Conservation (phyloP, 2,113 vertebrate species). For the Scomber japonicus region DNA sequence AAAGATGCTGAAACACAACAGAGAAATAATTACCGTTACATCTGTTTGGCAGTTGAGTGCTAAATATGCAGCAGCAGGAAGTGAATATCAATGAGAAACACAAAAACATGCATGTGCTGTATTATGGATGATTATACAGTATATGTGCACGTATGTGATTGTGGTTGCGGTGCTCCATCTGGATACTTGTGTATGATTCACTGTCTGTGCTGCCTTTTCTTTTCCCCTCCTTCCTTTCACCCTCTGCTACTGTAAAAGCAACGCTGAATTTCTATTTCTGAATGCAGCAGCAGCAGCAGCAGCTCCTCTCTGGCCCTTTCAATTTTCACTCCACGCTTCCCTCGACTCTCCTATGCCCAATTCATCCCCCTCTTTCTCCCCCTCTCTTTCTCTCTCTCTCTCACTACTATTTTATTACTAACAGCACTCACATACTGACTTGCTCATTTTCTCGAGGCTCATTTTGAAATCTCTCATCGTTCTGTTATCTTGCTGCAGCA, state of each 20-base stretch:
- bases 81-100: constrained; percentile 11
- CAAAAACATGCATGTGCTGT: constrained; percentile 20
- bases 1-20: constrained; percentile 7
- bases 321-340: constrained; percentile 31
- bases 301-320: constrained; percentile 40
- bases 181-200: too few relatives aligned
- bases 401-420: constrained; percentile 60
- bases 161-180: constrained; percentile 7
- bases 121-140: constrained; percentile 24
- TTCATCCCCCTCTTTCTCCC: constrained; percentile 20
- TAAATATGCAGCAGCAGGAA: constrained; percentile 20
- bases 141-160: not conserved
- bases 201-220: not conserved
- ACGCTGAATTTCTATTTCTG: constrained; percentile 44
- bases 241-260: constrained; percentile 14
- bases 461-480: constrained; percentile 64
- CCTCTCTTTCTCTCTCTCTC: too few relatives aligned
- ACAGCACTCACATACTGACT: constrained; percentile 8
- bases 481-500: constrained; percentile 66
- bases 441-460: constrained; percentile 51
- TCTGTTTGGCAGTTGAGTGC: constrained; percentile 1
- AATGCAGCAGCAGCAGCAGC: constrained; percentile 38
- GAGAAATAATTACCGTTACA: not conserved
- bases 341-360: constrained; percentile 37
- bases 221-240: constrained; percentile 12